phyloP scores from a whole-genome alignment of 2,888 invertebrate genomes.

The Uloborus plumipes region DNA sequence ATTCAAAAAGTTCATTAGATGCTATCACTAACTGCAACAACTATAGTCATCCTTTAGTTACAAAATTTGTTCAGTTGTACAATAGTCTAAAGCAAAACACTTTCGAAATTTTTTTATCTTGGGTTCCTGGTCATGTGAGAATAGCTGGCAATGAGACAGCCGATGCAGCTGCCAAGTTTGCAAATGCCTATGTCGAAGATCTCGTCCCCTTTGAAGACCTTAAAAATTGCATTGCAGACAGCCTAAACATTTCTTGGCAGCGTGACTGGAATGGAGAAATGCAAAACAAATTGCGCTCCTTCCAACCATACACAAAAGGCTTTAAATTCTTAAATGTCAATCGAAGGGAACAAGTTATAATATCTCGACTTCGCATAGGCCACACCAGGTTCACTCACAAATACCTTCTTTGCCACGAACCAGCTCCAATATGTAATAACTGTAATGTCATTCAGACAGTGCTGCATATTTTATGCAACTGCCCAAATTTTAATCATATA shows the following conservation, averaged over 20 bases:
- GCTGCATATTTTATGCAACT: neutral
- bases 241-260: neutral
- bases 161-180: neutral
- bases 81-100: neutral
- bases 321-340: too few species aligned
- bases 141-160: neutral
- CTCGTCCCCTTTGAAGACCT: neutral
- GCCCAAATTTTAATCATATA: neutral
- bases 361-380: neutral
- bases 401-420: neutral
- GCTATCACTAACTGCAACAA: too few species aligned
- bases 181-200: neutral
- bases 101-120: neutral
- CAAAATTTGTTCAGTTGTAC: too few species aligned
- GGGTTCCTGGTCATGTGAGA: neutral
- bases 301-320: neutral
- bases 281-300: neutral
- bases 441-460: neutral
- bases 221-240: neutral
- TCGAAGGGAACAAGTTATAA: neutral
- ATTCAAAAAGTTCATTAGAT: too few species aligned
- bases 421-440: neutral
- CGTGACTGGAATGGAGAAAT: neutral
- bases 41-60: too few species aligned
- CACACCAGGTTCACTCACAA: neutral